Percentiles rank a stretch among this genome's conserved stretches.
Conservation (phyloP, 2,113 vertebrate species). For the Aegotheles bennettii region DNA sequence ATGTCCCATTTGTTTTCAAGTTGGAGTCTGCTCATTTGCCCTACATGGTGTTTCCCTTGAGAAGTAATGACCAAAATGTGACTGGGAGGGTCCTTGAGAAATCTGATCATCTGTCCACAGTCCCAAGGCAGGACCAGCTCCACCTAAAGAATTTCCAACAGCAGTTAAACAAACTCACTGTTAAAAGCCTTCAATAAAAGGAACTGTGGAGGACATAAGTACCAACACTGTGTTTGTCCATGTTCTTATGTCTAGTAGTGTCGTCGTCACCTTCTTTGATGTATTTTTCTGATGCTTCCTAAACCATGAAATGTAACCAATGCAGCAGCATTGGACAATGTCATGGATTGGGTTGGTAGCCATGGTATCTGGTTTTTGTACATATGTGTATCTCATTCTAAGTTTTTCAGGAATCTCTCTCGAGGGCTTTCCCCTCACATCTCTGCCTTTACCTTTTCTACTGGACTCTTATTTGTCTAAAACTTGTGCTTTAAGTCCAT, state of each 20-base stretch:
- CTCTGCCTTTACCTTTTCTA: neutral
- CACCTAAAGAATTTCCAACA: neutral
- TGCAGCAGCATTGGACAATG: too few species aligned
- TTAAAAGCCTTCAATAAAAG: neutral
- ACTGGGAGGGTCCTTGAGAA: neutral
- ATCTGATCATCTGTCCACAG: neutral
- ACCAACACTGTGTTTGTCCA: neutral
- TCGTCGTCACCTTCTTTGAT: too few species aligned
- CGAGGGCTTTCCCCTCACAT: neutral
- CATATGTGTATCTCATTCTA: neutral
- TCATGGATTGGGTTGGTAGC: neutral
- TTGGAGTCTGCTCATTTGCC: accelerated
- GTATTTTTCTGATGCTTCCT: neutral
- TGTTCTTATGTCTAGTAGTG: neutral
- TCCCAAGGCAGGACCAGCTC: neutral
- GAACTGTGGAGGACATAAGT: neutral
- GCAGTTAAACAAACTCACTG: neutral
- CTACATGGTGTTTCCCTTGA: neutral
- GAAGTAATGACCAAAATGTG: neutral
- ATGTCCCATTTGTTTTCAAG: neutral
- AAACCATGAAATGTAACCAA: neutral
- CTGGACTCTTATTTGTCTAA: neutral
- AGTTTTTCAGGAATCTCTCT: neutral
- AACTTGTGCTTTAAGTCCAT: neutral
- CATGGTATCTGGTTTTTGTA: neutral